Conservation (phyloP, 1,140 invertebrate genomes). For the Brachionus koreanus region DNA sequence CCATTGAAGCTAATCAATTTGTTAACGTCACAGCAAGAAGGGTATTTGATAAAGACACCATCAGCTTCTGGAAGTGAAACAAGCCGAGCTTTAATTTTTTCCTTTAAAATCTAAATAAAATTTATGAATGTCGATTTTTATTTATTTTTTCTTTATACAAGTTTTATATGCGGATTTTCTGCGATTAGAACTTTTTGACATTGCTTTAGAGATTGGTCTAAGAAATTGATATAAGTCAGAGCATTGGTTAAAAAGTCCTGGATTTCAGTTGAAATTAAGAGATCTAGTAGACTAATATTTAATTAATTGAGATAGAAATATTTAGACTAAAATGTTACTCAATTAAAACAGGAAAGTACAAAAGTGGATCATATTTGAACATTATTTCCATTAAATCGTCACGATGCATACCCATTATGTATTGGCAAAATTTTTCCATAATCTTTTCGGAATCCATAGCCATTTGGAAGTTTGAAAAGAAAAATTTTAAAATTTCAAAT, state of each 20-base stretch:
- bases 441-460: background rate
- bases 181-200: background rate
- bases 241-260: conserved; percentile 32
- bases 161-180: background rate
- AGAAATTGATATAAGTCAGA: background rate
- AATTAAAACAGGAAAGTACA: background rate
- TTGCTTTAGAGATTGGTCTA: background rate
- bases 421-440: conserved; percentile 6
- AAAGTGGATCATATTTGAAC: background rate
- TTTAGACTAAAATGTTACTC: background rate
- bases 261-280: conserved; percentile 7
- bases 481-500: background rate
- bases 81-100: conserved; percentile 2
- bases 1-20: conserved; percentile 36
- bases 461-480: background rate
- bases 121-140: background rate
- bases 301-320: background rate
- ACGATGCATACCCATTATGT: background rate
- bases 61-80: conserved; percentile 9
- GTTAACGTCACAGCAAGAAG: background rate
- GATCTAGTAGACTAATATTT: background rate
- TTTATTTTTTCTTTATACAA: background rate
- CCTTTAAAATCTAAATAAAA: background rate
- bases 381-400: background rate
- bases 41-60: conserved; percentile 25